Percentiles rank a stretch among this genome's conserved stretches.
Conservation (phyloP, 2,888 invertebrate genomes). For the Scelioninae gen. 1 region DNA sequence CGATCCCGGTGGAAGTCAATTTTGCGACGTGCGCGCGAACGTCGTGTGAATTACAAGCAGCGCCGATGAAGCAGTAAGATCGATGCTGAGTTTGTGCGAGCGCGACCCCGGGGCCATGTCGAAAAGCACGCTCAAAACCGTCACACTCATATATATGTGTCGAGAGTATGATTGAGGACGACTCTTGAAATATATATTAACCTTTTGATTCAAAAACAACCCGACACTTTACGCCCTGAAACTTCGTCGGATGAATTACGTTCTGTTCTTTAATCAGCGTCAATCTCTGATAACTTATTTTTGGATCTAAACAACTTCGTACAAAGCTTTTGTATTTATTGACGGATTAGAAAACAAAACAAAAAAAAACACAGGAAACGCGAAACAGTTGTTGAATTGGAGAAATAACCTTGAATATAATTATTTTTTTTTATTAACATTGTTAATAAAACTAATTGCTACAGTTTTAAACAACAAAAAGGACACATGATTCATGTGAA, state of each 20-base stretch:
- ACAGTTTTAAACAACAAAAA: too few species aligned
- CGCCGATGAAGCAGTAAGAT: conserved; percentile 67
- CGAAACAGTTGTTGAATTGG: too few species aligned
- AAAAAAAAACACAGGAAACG: too few species aligned
- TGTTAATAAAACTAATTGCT: too few species aligned
- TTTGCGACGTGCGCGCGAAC: conserved; percentile 74
- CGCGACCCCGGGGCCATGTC: conserved; percentile 52
- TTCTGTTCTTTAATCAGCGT: conserved; percentile 54
- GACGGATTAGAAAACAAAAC: too few species aligned
- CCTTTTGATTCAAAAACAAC: conserved; percentile 55
- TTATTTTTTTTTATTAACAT: too few species aligned
- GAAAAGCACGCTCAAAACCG: conserved; percentile 58
- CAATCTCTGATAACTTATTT: conserved; percentile 42
- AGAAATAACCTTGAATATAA: too few species aligned
- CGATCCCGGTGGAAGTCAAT: conserved; percentile 68
- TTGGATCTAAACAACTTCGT: conserved; percentile 14
- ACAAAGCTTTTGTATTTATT: too few species aligned
- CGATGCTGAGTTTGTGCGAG: conserved; percentile 65
- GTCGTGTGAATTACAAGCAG: conserved; percentile 74
- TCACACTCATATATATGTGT: conserved; percentile 61
- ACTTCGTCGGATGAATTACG: conserved; percentile 46
- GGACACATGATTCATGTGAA: too few species aligned
- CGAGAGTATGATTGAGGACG: conserved; percentile 53
- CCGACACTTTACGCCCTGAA: conserved; percentile 43
- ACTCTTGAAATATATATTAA: conserved; percentile 59